Evolutionary conservation across 2,797 vertebrate species (phyloP).

Genomic region (Hippocampus kuda): DNA sequence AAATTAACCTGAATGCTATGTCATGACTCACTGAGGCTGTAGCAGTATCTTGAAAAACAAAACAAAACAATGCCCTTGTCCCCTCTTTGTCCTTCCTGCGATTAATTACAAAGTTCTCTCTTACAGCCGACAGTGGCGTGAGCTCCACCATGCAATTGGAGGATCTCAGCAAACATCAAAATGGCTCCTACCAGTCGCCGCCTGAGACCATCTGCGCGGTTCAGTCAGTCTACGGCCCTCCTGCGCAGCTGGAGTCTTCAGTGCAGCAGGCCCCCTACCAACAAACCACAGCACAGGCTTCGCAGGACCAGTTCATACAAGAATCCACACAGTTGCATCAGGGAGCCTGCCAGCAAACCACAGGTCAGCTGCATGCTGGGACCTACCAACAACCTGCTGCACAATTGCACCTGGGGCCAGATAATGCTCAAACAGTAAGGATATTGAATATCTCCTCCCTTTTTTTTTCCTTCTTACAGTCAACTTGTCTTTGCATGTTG

Average conservation of each 20-base stretch:
- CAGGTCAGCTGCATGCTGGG: conserved; percentile 45
- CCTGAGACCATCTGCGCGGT: conserved; percentile 66
- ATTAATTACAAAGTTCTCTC: conserved; percentile 27
- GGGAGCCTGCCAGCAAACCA: conserved; percentile 47
- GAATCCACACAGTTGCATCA: conserved; percentile 42
- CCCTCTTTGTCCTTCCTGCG: conserved; percentile 18
- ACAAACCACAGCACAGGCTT: conserved; percentile 42
- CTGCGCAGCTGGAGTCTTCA: conserved; percentile 53
- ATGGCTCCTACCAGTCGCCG: conserved; percentile 72
- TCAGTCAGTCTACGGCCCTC: conserved; percentile 76
- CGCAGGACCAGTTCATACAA: conserved; percentile 42
- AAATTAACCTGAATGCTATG: neutral
- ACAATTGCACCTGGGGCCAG: conserved; percentile 50
- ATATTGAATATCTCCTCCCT: neutral
- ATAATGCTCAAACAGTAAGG: conserved; percentile 65
- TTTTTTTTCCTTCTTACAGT: conserved; percentile 1
- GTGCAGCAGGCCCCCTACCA: conserved; percentile 51
- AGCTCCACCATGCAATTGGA: conserved; percentile 75
- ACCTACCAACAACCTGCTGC: conserved; percentile 43
- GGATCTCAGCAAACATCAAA: conserved; percentile 81
- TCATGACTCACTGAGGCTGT: neutral
- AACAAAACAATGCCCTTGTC: conserved; percentile 16
- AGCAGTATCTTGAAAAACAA: neutral
- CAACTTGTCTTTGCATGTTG: conserved; percentile 7
- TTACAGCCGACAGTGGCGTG: conserved; percentile 80